A percentile compares a stretch with the other conserved stretches of the same genome.
phyloP scores from a whole-genome alignment of 2,888 invertebrate species.

The Leptothorax acervorum region DNA sequence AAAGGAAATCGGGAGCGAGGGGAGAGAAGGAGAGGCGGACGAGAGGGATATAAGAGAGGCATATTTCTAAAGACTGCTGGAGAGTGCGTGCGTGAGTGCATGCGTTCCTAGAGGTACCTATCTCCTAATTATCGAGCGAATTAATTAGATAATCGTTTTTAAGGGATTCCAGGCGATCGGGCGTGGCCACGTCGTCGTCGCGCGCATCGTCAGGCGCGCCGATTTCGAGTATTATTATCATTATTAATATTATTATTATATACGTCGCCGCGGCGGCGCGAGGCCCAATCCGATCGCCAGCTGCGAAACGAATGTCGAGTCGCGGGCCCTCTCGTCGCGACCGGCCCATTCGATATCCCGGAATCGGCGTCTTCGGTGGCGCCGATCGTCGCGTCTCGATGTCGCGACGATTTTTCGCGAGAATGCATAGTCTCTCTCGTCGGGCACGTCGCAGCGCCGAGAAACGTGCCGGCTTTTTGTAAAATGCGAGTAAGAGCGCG shows the following conservation, averaged over 20 bases:
- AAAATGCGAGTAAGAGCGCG: constrained; percentile 68
- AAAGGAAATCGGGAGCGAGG: constrained; percentile 40
- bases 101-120: constrained; percentile 81
- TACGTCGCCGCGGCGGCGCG: constrained; percentile 48
- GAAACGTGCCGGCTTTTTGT: constrained; percentile 34
- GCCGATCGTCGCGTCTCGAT: not conserved
- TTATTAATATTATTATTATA: constrained; percentile 71
- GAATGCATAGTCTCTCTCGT: not conserved
- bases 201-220: constrained; percentile 53
- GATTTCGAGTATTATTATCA: constrained; percentile 75
- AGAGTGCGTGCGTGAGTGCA: constrained; percentile 81
- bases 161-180: constrained; percentile 64
- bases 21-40: constrained; percentile 1
- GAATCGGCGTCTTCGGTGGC: constrained; percentile 35
- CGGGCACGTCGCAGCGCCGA: constrained; percentile 24
- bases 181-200: constrained; percentile 35
- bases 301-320: constrained; percentile 46
- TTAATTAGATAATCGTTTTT: constrained; percentile 78
- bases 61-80: constrained; percentile 85
- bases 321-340: constrained; percentile 38
- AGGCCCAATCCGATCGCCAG: constrained; percentile 38
- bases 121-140: constrained; percentile 77
- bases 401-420: constrained; percentile 27
- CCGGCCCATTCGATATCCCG: constrained; percentile 34
- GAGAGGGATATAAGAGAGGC: constrained; percentile 44